Evolutionary conservation across 2,888 invertebrate genomes (phyloP), one percentile per base, ranked within the genome.

Genomic region (Epinotia ramella): DNA sequence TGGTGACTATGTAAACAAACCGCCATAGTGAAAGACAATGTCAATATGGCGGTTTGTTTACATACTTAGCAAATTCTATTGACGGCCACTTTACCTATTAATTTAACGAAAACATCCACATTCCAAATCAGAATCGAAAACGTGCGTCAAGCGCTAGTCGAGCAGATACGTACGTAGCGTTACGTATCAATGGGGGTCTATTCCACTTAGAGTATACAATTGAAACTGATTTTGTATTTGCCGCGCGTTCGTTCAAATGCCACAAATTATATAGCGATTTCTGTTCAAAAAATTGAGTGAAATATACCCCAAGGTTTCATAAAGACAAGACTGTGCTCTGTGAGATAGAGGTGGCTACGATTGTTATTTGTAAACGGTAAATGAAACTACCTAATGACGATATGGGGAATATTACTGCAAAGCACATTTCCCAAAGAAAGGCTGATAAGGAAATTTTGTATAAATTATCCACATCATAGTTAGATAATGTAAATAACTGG

Each of bases 261-360:
- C 9, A 40, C 7, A 40, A 49, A 13, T 46, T 13, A 46, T 12
- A 44, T 12, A 11, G 3, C 44, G 44, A 44, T 49, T 49, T 3
- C 13, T 13, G 4, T 49, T 16, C 3, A 16, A 49, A 16, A 16
- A 16, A 16, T 49, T 16, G 49, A n/a, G 7, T 53, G n/a, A 53
- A n/a, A 70, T 80, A 81, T 78, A 76, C 86, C 84, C 88, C 87
- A 89, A 88, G 89, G 91, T 89, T 89, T 87, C 83, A 73, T 88
- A 83, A 75, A 86, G 85, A 90, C 89, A 93, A 93, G 93, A 93
- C 92, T 93, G 92, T 88, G 84, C 86, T 86, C 88, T 88, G 87
- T 87, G 86, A 86, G 81, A 85, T 87, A 88, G 81, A 82, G 83
- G 82, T 82, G 84, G 83, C 84, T 86, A 84, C 81, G 83, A 84